Base-by-base conservation (phyloP, 2,797 vertebrate species). In the Pseudochirops cupreus region DNA sequence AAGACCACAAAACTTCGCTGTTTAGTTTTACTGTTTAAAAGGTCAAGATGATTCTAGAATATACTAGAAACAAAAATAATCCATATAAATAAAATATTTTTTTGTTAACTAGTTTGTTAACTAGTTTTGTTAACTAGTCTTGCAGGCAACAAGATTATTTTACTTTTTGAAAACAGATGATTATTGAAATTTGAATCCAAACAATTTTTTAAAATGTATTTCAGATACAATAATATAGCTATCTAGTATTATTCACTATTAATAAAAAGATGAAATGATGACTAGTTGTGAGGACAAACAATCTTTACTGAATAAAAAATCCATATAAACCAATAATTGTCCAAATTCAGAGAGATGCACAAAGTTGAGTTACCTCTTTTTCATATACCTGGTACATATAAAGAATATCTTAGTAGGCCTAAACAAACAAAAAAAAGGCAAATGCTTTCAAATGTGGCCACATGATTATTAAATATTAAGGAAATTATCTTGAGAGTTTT, bases 281-380 rank as follows among this genome's bases (percentile, higher is more conserved):
- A 52, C 46, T 16, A 31, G 29, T 31, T 50, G 12, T 5, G 12
- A 62, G 18, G 62, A 92, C 28, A 14, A 59, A 52, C 11, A 54
- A 67, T 33, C 16, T 53, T 92, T 62, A 67, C 3, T 31, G 14
- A 67, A 31, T 31, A 92, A 67, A 92, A 53, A 46, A 46, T 46
- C 46, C 46, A 46, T 46, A 46, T 46, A 87, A 87, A 87, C 7
- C 9, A 87, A 28, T 50, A 87, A 87, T 50, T 50, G 39, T 87
- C 46, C 74, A 87, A 87, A 87, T 26, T 50, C 39, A 87, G 24
- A 87, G 24, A 87, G 24, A 50, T 46, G 24, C 10, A 50, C 24
- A 87, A 87, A 87, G 39, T 28, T 82, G 67, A 82, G n/a, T 67
- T 6, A 74, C 33, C 16, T 74, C 62, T 56, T 93, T 93, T 94